Base-by-base conservation (phyloP, 2,888 invertebrate species). In the Xestia xanthographa region DNA sequence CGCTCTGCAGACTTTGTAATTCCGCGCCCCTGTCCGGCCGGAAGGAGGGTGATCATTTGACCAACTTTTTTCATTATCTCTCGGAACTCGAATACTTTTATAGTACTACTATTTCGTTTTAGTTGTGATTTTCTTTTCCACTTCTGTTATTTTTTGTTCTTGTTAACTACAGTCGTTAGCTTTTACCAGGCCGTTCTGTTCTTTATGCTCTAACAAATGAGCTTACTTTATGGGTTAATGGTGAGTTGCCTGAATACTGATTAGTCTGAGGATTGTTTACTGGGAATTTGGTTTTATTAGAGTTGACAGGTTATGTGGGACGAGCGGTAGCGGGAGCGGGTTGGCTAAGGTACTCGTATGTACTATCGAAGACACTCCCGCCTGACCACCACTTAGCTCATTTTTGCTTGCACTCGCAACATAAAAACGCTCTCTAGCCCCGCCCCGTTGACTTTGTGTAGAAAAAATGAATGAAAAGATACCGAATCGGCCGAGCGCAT, bases 41-140 rank as follows among this genome's bases (percentile, higher is more conserved):
- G 91, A 92, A 90, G 90, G 90, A 90, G 90, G 90, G 92, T 91
- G 93, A 94, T 95, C 94, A 95, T 95, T 95, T 94, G 92, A 93
- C 91, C 92, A 95, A 95, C 94, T 95, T 95, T 95, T 95, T 95
- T 95, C 95, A 95, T 95, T 95, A 95, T 95, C 95, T 93, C 91
- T 81, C 81, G 81, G 86, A 92, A 93, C 93, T 93, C 88, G 93
- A 92, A 94, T 92, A 94, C 94, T 93, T 94, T 93, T 92, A 93
- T 92, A 92, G 92, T 91, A 92, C 91, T 93, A 91, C 93, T 93
- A 92, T 94, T 94, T 93, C 92, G 92, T 92, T 94, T 93, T 93
- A 93, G 93, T 93, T 94, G 92, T 93, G 91, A 93, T 93, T 93
- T 91, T 91, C 90, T 90, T 91, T 87, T 78, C 82, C 14, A 60